A percentile compares a stretch with the other conserved stretches of the same genome.
Conservation (phyloP, 2,888 invertebrate species). For the Acleris holmiana region DNA sequence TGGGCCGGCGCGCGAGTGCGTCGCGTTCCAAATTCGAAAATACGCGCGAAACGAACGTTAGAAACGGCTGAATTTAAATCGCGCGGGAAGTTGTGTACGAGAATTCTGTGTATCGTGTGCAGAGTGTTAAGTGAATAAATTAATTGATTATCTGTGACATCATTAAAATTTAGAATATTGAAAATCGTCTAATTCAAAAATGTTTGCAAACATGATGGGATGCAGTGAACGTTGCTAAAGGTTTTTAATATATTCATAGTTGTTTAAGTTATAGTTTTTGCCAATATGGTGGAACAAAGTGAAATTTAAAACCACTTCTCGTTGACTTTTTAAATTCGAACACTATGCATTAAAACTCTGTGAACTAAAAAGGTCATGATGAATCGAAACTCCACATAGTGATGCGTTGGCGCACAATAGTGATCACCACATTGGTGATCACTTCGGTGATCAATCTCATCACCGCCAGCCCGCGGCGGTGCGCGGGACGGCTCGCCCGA, state of each 20-base stretch:
- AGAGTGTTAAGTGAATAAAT: no score
- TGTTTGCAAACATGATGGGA: no score
- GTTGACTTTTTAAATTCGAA: no score
- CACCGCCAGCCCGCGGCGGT: slow-evolving; percentile 60
- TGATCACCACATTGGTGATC: slow-evolving; percentile 49
- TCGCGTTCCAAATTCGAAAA: neutral
- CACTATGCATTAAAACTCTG: neutral
- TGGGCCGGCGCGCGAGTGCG: slow-evolving; percentile 50
- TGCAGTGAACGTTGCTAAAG: no score
- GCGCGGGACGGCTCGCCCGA: slow-evolving; percentile 71
- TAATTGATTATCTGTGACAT: no score
- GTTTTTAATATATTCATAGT: no score
- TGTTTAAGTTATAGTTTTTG: no score
- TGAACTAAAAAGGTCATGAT: neutral
- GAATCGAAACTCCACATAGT: slow-evolving; percentile 26
- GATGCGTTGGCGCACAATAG: slow-evolving; percentile 60
- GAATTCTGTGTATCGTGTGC: no score
- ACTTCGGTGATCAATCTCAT: slow-evolving; percentile 43
- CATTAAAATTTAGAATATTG: no score
- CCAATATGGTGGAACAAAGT: no score
- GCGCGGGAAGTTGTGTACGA: neutral
- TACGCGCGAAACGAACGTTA: slow-evolving; percentile 11
- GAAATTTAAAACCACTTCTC: no score
- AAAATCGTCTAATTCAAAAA: no score
- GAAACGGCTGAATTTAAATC: neutral